A percentile compares a stretch with the other conserved stretches of the same genome.
phyloP scores from a whole-genome alignment of 1,140 invertebrate genomes.

The Zophobas atratus region DNA sequence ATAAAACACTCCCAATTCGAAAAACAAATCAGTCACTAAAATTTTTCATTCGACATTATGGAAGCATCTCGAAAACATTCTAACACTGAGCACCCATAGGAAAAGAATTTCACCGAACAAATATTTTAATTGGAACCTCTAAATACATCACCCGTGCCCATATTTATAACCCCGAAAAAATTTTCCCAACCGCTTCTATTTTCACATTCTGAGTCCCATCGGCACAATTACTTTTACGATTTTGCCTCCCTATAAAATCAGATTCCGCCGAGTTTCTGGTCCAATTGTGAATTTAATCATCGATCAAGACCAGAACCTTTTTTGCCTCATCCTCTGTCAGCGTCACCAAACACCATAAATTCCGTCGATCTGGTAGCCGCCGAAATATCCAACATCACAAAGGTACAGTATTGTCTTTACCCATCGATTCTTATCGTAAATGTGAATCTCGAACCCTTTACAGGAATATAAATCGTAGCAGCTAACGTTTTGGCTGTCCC shows the following conservation, averaged over 20 bases:
- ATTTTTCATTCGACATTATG: too few relatives aligned
- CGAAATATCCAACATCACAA: conserved; percentile 29
- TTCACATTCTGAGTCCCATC: background rate
- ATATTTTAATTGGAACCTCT: conserved; percentile 27
- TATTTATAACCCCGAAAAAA: conserved; percentile 16
- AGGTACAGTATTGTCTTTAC: conserved; percentile 42
- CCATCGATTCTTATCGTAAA: conserved; percentile 31
- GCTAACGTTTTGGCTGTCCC: conserved; percentile 32
- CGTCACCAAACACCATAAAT: conserved; percentile 33
- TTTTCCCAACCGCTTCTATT: conserved; percentile 21
- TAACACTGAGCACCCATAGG: too few relatives aligned
- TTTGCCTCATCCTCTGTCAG: conserved; percentile 33
- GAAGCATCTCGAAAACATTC: too few relatives aligned
- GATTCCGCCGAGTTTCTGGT: conserved; percentile 3
- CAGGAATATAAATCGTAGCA: conserved; percentile 32
- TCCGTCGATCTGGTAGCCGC: conserved; percentile 35
- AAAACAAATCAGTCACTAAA: too few relatives aligned
- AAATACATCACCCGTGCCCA: conserved; percentile 26
- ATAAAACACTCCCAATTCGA: too few relatives aligned
- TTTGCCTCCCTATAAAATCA: background rate
- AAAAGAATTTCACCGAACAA: conserved; percentile 15
- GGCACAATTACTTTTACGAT: conserved; percentile 10
- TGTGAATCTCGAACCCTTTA: conserved; percentile 41
- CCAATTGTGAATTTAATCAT: conserved; percentile 39
- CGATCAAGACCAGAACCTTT: conserved; percentile 21